Conservation (phyloP, 2,888 invertebrate genomes). For the Drosophila tanythrix region DNA sequence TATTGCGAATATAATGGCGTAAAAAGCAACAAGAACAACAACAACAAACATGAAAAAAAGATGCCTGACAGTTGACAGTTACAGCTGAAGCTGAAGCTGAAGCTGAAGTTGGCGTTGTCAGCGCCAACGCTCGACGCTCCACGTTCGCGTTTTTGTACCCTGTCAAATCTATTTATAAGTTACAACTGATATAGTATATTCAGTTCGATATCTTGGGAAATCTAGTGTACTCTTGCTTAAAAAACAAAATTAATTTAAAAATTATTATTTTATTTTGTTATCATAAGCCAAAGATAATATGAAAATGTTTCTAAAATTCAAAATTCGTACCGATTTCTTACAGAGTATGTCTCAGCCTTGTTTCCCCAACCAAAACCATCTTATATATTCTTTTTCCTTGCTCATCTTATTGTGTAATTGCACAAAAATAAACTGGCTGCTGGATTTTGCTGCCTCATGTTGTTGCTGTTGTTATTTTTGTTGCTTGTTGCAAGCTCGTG, state of each 20-base stretch:
- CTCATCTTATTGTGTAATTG: conserved; percentile 69
- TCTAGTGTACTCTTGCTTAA: not conserved
- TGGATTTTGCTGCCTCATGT: not conserved
- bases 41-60: conserved; percentile 34
- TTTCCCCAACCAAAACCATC: not conserved
- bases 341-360: not conserved
- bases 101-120: conserved; percentile 60
- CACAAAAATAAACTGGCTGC: conserved; percentile 72
- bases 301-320: not conserved
- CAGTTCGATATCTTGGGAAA: not conserved
- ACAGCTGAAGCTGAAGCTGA: conserved; percentile 58
- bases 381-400: conserved; percentile 21
- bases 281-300: not conserved
- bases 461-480: conserved; percentile 25
- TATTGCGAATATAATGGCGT: conserved; percentile 76
- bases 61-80: conserved; percentile 72
- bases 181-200: not conserved
- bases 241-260: too few species aligned
- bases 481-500: conserved; percentile 38
- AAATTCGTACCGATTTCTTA: too few species aligned
- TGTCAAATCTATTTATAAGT: not conserved
- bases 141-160: conserved; percentile 37
- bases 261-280: too few species aligned
- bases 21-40: conserved; percentile 49
- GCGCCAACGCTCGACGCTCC: conserved; percentile 21